Base-by-base conservation (phyloP, 1,140 invertebrate genomes). In the Euura saliciscinereae region DNA sequence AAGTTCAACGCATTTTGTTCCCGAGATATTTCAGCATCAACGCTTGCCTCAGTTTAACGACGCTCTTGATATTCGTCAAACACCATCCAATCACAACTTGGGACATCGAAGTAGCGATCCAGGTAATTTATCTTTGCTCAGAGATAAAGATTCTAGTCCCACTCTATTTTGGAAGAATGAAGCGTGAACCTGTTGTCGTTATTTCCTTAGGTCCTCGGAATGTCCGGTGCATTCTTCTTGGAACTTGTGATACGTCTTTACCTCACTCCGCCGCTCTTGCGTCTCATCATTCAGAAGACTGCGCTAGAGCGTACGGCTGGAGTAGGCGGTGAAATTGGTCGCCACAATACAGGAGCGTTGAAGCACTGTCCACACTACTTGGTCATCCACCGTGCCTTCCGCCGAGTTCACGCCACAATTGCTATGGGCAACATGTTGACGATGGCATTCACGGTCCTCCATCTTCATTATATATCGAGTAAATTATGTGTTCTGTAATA, bases 21-120 rank as follows among this genome's bases (percentile, higher is more conserved):
- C 95, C 95, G 4, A 92, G 93, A 77, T 96, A 96, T 83, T 96
- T 96, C 85, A 90, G 93, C 4, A 85, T 95, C 65, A 96, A 95
- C 79, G 90, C 92, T 0, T 82, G 91, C 71, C 86, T 96, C 11
- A 95, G 93, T 79, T 88, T 95, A 8, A 89, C 91, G 6, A 94
- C 93, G 4, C 88, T 95, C 6, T 85, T 94, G 2, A 90, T 92
- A 11, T 95, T 91, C 79, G 85, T 90, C 2, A 90, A 91, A 77
- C 88, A 90, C 46, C 88, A 90, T 79, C 87, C 87, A 3, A 74
- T 79, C 1, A 72, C 80, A 6, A 84, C 81, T 4, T 87, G 86
- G 86, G 80, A 84, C 68, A 78, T 80, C 2, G 84, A 88, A 75
- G 83, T 86, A 65, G 79, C 83, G 7, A 77, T 87, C 74, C 89